Conservation (phyloP, 1,140 invertebrate species). For the Drosophila lini region DNA sequence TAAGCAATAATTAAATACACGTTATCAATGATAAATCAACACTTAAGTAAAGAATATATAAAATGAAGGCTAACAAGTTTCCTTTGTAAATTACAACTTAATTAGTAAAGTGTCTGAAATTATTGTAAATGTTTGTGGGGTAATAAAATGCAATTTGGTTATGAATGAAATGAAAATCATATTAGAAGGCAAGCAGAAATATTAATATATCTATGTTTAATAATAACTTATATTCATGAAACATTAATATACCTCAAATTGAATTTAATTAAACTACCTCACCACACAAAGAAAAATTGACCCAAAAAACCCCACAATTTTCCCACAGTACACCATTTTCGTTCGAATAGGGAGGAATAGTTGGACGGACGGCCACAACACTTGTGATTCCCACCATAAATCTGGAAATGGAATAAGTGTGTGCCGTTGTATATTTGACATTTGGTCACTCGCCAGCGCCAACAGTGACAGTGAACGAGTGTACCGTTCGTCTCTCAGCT, state of each 20-base stretch:
- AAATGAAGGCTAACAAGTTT: neutral
- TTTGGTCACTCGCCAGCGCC: slow-evolving; percentile 71
- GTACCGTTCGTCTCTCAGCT: slow-evolving; percentile 15
- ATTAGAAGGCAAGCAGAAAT: too few relatives aligned
- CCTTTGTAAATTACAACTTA: neutral
- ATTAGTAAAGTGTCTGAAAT: neutral
- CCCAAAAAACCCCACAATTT: neutral
- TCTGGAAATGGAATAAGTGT: slow-evolving; percentile 80
- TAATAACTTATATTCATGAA: too few relatives aligned
- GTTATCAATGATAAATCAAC: neutral
- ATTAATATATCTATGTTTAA: too few relatives aligned
- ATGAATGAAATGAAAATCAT: neutral
- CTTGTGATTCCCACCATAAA: slow-evolving; percentile 64
- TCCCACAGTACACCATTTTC: slow-evolving; percentile 12
- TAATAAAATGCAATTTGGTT: neutral
- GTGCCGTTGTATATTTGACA: slow-evolving; percentile 74
- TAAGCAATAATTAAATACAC: neutral
- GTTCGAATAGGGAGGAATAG: slow-evolving; percentile 5
- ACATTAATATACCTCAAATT: too few relatives aligned
- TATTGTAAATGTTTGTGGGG: too few relatives aligned
- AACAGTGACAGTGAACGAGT: slow-evolving; percentile 51
- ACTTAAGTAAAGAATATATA: neutral
- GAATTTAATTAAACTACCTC: too few relatives aligned
- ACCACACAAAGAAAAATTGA: too few relatives aligned
- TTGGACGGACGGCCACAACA: slow-evolving; percentile 21